These are phyloP conservation scores for Apus apus DNA, from an alignment of 2,113 vertebrate genomes.

Conservation along the genomic window DNA sequence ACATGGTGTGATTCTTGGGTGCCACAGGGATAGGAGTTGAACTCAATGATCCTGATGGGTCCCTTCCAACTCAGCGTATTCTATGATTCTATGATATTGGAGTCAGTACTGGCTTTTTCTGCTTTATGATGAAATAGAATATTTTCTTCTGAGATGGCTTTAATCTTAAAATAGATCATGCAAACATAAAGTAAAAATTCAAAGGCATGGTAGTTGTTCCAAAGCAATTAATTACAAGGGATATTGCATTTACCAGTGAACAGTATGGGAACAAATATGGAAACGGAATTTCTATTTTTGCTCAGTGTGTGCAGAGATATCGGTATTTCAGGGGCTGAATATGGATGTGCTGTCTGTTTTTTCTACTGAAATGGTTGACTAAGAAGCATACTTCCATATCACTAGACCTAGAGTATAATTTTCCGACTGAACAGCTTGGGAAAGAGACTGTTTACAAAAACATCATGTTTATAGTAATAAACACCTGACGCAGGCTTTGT, in stretches of 20 bases:
- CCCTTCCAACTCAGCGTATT: no score
- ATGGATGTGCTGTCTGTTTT: neutral
- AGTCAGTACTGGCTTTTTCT: neutral
- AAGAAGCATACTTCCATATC: neutral
- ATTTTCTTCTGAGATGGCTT: neutral
- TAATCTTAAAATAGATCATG: neutral
- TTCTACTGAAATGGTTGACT: neutral
- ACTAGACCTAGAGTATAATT: neutral
- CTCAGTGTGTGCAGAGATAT: neutral
- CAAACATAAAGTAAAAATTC: neutral
- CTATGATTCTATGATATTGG: neutral
- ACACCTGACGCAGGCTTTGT: neutral
- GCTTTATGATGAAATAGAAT: neutral
- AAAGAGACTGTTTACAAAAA: constrained; percentile 29
- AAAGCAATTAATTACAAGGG: neutral
- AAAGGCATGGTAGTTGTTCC: neutral
- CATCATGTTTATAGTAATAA: constrained; percentile 17
- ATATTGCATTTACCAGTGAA: neutral
- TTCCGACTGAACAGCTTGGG: neutral
- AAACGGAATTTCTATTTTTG: neutral
- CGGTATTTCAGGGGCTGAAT: neutral
- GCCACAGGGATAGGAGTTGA: no score
- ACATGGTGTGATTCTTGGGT: no score
- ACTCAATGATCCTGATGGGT: no score
- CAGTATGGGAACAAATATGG: neutral